A percentile compares a stretch with the other conserved stretches of the same genome.
Evolutionary conservation across 2,113 vertebrate genomes (phyloP).

Genomic region (Boleophthalmus pectinirostris): DNA sequence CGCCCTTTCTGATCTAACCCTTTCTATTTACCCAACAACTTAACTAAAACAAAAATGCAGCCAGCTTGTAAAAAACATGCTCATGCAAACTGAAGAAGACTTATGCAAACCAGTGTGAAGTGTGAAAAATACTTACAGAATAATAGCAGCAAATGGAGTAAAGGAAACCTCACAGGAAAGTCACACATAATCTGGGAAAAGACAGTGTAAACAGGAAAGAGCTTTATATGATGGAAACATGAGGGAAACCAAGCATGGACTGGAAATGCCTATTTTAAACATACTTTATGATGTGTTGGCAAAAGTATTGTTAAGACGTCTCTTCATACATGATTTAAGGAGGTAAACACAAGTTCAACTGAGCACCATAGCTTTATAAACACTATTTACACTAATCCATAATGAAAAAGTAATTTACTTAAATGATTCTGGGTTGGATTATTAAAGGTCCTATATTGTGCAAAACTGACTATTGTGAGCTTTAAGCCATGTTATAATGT

Average conservation of each 20-base stretch:
- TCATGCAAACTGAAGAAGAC: background rate
- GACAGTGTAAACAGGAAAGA: constrained; percentile 31
- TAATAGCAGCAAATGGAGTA: background rate
- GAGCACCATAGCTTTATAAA: background rate
- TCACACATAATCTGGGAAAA: constrained; percentile 24
- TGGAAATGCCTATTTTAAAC: background rate
- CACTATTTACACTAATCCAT: background rate
- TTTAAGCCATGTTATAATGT: too few species aligned
- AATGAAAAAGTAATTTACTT: too few species aligned
- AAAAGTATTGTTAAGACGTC: background rate
- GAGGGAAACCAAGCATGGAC: constrained; percentile 1
- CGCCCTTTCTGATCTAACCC: too few species aligned
- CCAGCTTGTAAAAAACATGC: background rate
- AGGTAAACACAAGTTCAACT: background rate
- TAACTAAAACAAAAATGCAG: too few species aligned
- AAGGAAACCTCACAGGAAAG: constrained; percentile 45
- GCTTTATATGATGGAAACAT: constrained; percentile 16
- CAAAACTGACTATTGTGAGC: too few species aligned
- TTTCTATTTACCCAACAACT: too few species aligned
- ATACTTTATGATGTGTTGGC: background rate
- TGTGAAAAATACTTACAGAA: constrained; percentile 1
- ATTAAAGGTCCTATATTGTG: too few species aligned
- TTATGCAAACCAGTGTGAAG: background rate
- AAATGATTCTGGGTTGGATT: too few species aligned
- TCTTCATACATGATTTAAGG: background rate